phyloP scores from a whole-genome alignment of 2,888 invertebrate species.

The Orthonychiurus folsomi region DNA sequence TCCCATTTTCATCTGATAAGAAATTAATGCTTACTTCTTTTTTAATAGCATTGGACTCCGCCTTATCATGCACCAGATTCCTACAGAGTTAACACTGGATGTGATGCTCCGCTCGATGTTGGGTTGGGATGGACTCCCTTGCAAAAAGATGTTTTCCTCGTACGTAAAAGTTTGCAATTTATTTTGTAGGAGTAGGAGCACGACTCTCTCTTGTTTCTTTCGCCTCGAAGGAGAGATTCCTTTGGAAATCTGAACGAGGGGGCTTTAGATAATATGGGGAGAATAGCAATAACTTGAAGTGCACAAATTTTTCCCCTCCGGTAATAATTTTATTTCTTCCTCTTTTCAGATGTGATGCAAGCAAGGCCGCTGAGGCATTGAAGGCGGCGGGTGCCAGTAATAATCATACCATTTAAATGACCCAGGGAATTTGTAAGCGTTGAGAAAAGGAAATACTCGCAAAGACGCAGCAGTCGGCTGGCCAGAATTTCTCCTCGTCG shows the following conservation, averaged over 20 bases:
- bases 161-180: slow-evolving; percentile 20
- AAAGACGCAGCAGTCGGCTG: background rate
- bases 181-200: no score
- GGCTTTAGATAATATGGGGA: no score
- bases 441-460: background rate
- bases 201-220: no score
- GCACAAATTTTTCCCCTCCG: slow-evolving; percentile 4
- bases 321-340: slow-evolving; percentile 2
- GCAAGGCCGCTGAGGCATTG: slow-evolving; percentile 16
- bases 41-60: slow-evolving; percentile 38
- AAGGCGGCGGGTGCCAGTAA: slow-evolving; percentile 17
- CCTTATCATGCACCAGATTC: slow-evolving; percentile 40
- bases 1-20: no score
- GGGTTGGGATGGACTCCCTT: slow-evolving; percentile 41
- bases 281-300: no score
- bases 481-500: background rate
- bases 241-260: background rate
- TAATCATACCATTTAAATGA: slow-evolving; percentile 15
- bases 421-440: background rate
- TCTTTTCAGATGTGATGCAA: slow-evolving; percentile 24
- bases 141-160: slow-evolving; percentile 40
- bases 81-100: slow-evolving; percentile 37
- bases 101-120: slow-evolving; percentile 39
- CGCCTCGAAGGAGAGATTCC: no score
- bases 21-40: no score